These are phyloP conservation scores for Exocentrus adspersus DNA, from an alignment of 2,888 invertebrate genomes.

Conservation along the genomic window DNA sequence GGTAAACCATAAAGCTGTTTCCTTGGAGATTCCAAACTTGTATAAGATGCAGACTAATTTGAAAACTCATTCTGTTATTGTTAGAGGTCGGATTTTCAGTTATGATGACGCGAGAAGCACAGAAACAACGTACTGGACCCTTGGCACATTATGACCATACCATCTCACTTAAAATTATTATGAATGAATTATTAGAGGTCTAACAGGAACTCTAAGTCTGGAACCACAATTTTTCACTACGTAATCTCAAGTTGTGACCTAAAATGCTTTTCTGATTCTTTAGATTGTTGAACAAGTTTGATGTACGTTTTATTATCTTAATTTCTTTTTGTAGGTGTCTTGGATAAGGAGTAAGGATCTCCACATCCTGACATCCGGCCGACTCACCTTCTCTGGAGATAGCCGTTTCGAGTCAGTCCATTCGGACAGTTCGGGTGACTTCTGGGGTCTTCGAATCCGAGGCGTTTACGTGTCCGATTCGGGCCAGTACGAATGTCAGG, in stretches of 20 bases:
- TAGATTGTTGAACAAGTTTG: too few relatives aligned
- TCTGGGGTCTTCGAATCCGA: conserved; percentile 71
- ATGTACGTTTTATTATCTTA: too few relatives aligned
- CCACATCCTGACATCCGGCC: conserved; percentile 75
- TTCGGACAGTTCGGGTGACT: conserved; percentile 64
- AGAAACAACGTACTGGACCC: too few relatives aligned
- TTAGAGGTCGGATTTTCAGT: neutral
- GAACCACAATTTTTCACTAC: too few relatives aligned
- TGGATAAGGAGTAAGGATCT: conserved; percentile 78
- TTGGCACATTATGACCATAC: too few relatives aligned
- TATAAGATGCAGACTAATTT: neutral
- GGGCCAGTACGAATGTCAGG: conserved; percentile 79
- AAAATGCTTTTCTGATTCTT: too few relatives aligned
- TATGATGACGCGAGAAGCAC: neutral
- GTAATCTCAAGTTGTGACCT: too few relatives aligned
- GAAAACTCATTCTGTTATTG: too few relatives aligned
- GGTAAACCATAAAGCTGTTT: neutral
- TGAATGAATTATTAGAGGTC: too few relatives aligned
- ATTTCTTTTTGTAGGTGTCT: conserved; percentile 69
- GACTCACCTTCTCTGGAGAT: conserved; percentile 75
- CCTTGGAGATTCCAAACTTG: neutral
- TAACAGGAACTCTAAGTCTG: too few relatives aligned
- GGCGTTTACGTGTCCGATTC: conserved; percentile 70
- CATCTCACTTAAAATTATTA: too few relatives aligned
- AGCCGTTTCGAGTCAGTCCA: conserved; percentile 70